Base-by-base conservation (phyloP, 1,140 invertebrate species). In the Polyergus mexicanus region DNA sequence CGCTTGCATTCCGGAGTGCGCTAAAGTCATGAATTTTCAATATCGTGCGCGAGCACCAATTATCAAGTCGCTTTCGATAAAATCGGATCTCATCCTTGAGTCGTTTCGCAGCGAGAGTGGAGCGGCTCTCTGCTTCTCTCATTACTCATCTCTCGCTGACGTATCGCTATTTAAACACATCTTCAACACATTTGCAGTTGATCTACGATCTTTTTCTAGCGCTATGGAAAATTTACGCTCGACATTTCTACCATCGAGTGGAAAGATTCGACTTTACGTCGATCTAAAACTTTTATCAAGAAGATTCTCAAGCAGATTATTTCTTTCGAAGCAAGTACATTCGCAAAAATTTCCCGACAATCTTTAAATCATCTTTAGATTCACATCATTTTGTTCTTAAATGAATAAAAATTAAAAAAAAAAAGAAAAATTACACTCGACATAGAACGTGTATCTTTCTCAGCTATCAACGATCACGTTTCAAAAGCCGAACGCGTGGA, bases 1-100 rank as follows among this genome's bases (percentile, higher is more conserved):
- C 78, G 68, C 28, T 74, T 66, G 78, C 78, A 81, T 81, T 81
- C 68, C n/a, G 54, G 28, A 35, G 38, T n/a, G 35, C 68, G 60
- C 58, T 28, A 19, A 16, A 74, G 35, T 74, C 78, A 62, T 74
- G 38, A 41, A 28, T 83, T 83, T 83, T 83, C 78, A 72, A 81
- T 28, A 28, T 72, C 28, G 65, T 71, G 28, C 38, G n/a, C 51
- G 11, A 32, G 78, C 38, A 25, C 51, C 78, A 74, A 83, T 72
- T 83, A 74, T 83, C 68, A 72, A 81, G 32, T 44, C 51, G 66
- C 25, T 81, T 60, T 81, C 38, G 19, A 35, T 41, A 44, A 58
- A 81, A 74, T 54, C 51, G 22, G 10, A 60, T 62, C 56, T 41
- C 35, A 28, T 58, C 44, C 38, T n/a, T 56, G 58, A 66, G 13